These are phyloP conservation scores for Papilio machaon DNA, from an alignment of 1,140 invertebrate genomes.

Conservation along the genomic window DNA sequence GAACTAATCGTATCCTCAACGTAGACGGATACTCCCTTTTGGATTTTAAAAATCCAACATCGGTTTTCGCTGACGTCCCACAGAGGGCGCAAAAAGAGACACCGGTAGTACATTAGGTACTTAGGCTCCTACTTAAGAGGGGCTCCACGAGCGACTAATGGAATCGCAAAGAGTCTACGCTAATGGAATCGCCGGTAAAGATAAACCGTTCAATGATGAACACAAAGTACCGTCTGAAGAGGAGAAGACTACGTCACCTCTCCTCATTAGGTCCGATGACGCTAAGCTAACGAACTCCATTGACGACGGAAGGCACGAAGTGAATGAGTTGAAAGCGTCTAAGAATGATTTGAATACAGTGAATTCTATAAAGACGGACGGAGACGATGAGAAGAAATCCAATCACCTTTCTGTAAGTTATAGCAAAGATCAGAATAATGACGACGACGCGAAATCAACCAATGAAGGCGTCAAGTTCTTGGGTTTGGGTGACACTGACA, in stretches of 20 bases:
- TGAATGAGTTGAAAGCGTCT: constrained; percentile 56
- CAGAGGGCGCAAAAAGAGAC: constrained; percentile 54
- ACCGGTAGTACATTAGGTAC: constrained; percentile 57
- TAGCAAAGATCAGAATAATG: constrained; percentile 63
- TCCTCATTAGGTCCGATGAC: constrained; percentile 63
- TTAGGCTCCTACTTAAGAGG: constrained; percentile 65
- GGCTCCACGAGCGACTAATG: constrained; percentile 66
- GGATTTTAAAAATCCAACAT: constrained; percentile 62
- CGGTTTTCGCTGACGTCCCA: constrained; percentile 53
- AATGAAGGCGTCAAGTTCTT: constrained; percentile 80
- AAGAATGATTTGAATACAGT: constrained; percentile 71
- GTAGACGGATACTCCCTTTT: constrained; percentile 56
- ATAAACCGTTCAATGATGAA: constrained; percentile 67
- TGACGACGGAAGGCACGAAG: constrained; percentile 57
- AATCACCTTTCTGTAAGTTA: constrained; percentile 66
- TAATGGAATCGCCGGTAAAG: constrained; percentile 76
- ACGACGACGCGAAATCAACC: constrained; percentile 69
- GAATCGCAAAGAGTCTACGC: constrained; percentile 69
- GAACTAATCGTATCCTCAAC: constrained; percentile 68
- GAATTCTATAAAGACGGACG: constrained; percentile 72
- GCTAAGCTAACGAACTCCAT: constrained; percentile 68
- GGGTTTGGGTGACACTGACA: constrained; percentile 79
- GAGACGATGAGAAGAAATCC: constrained; percentile 47
- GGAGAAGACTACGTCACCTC: constrained; percentile 76
- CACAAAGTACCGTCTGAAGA: constrained; percentile 77